Conservation (phyloP, 2,113 vertebrate genomes). For the Pogonocichla stellata region DNA sequence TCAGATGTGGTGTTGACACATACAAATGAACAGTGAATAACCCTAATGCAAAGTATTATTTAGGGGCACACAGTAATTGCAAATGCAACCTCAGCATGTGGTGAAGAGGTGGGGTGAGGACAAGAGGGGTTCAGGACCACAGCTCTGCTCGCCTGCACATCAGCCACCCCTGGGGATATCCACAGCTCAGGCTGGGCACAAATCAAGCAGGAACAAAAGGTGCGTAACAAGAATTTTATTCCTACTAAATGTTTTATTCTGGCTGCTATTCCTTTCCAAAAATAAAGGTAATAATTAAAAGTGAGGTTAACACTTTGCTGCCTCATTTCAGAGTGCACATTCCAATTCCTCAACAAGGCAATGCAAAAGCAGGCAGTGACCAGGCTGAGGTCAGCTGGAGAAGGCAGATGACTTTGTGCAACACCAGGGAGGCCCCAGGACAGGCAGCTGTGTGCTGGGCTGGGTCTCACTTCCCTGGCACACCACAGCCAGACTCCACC, state of each 20-base stretch:
- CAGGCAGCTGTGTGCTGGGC: background rate
- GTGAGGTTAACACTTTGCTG: background rate
- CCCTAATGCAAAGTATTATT: background rate
- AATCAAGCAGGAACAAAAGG: background rate
- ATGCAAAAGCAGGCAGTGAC: background rate
- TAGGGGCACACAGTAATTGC: background rate
- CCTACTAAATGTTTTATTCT: background rate
- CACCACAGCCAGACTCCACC: background rate
- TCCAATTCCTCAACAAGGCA: conserved; percentile 1
- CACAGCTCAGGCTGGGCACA: background rate
- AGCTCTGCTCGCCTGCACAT: background rate
- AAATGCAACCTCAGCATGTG: background rate
- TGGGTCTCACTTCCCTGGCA: background rate
- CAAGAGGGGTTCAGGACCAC: background rate
- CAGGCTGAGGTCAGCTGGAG: background rate
- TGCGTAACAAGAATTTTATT: background rate
- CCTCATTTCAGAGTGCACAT: background rate
- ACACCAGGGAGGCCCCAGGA: background rate
- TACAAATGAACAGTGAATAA: background rate
- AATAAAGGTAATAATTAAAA: background rate
- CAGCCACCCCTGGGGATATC: background rate
- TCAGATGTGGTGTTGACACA: background rate
- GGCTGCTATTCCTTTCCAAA: background rate
- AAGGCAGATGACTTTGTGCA: background rate
- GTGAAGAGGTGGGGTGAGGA: background rate